A percentile compares a stretch with the other conserved stretches of the same genome.
phyloP scores from a whole-genome alignment of 2,888 invertebrate species.

The Myathropa florea region DNA sequence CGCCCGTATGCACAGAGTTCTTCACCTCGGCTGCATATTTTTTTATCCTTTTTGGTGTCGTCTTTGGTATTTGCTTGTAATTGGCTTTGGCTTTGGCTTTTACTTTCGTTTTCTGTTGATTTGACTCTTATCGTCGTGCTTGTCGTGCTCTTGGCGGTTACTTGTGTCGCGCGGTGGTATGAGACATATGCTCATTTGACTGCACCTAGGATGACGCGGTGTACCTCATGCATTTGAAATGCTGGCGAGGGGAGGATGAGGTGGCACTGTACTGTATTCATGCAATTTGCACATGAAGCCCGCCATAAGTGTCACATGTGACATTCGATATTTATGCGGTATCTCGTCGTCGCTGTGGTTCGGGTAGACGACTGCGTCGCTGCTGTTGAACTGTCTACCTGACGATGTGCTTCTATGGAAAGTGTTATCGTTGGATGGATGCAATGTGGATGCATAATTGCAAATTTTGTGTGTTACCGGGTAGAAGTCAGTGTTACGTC shows the following conservation, averaged over 20 bases:
- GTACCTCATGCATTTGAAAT: background rate
- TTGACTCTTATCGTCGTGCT: background rate
- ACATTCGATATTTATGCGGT: constrained; percentile 48
- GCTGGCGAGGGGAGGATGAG: background rate
- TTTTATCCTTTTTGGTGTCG: background rate
- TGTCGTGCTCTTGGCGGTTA: background rate
- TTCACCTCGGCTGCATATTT: background rate
- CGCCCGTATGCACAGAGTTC: background rate
- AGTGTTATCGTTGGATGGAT: background rate
- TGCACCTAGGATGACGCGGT: background rate
- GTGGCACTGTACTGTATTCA: background rate
- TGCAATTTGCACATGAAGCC: constrained; percentile 21
- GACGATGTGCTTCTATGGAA: constrained; percentile 12
- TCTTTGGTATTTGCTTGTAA: constrained; percentile 23
- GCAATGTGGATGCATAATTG: constrained; percentile 32
- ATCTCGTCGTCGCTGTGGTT: background rate
- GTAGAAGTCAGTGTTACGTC: constrained; percentile 36
- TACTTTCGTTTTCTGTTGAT: constrained; percentile 20
- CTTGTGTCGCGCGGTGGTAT: background rate
- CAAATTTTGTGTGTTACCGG: constrained; percentile 30
- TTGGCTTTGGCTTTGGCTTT: constrained; percentile 45
- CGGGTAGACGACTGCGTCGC: background rate
- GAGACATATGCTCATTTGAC: constrained; percentile 21
- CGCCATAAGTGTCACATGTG: constrained; percentile 36
- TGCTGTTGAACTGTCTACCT: constrained; percentile 8